phyloP scores from a whole-genome alignment of 2,113 vertebrate species.

The Albula glossodonta region DNA sequence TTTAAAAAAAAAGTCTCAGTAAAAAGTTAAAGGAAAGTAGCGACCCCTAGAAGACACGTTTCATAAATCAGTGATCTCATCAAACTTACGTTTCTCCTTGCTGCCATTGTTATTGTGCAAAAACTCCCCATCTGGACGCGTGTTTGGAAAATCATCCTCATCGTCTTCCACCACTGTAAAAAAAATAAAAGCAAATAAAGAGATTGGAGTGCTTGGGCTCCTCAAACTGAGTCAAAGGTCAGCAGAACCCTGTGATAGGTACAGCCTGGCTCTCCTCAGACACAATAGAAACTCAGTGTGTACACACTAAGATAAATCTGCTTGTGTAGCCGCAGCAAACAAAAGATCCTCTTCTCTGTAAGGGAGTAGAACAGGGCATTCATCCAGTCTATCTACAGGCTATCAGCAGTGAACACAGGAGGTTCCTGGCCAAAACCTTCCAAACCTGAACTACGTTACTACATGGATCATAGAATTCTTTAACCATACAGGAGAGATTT shows the following conservation, averaged over 20 bases:
- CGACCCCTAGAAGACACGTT: neutral
- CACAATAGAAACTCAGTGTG: neutral
- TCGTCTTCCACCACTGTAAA: conserved; percentile 86
- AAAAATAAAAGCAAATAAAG: conserved; percentile 16
- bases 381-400: neutral
- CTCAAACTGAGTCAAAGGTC: neutral
- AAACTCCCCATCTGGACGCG: conserved; percentile 83
- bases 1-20: too few species aligned
- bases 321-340: neutral
- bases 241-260: neutral
- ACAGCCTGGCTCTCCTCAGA: neutral
- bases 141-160: conserved; percentile 86
- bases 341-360: neutral
- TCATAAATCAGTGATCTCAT: neutral
- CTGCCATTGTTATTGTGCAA: conserved; percentile 87
- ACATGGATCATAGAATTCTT: neutral
- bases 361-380: neutral
- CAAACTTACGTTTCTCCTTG: conserved; percentile 89
- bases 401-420: neutral
- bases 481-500: neutral
- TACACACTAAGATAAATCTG: neutral
- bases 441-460: neutral
- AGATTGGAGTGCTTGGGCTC: neutral
- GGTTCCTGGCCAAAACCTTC: neutral
- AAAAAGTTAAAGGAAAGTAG: too few species aligned